phyloP scores from a whole-genome alignment of 2,113 vertebrate species.

The Enhydra lutris region DNA sequence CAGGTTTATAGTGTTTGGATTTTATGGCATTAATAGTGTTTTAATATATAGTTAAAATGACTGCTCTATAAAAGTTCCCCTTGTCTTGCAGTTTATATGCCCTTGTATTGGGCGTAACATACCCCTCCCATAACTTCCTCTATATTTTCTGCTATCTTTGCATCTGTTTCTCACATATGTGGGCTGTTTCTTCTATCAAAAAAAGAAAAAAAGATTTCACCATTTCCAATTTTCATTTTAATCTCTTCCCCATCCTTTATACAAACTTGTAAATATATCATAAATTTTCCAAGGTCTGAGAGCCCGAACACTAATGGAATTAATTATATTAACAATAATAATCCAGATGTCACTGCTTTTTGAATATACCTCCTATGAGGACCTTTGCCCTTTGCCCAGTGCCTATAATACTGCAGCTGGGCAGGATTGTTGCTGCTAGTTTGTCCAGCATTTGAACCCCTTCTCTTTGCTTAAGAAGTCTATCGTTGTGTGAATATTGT shows the following conservation, averaged over 20 bases:
- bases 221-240: conserved; percentile 4
- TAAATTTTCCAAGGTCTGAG: neutral
- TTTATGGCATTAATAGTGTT: conserved; percentile 65
- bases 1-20: conserved; percentile 19
- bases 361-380: neutral
- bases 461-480: neutral
- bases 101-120: conserved; percentile 13
- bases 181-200: neutral
- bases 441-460: neutral
- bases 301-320: neutral
- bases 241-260: neutral
- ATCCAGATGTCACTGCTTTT: neutral
- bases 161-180: neutral
- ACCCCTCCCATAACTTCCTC: neutral
- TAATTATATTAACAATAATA: neutral
- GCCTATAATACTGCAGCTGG: neutral
- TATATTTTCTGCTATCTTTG: conserved; percentile 2
- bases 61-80: conserved; percentile 53
- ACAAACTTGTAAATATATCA: neutral
- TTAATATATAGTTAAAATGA: conserved; percentile 57
- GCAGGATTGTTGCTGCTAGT: neutral
- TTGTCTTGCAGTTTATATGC: conserved; percentile 39
- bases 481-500: neutral
- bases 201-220: neutral
- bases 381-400: neutral